Evolutionary conservation across 2,113 vertebrate species (phyloP), one percentile per base, ranked within the genome.

Genomic region (Poeciliopsis prolifica): DNA sequence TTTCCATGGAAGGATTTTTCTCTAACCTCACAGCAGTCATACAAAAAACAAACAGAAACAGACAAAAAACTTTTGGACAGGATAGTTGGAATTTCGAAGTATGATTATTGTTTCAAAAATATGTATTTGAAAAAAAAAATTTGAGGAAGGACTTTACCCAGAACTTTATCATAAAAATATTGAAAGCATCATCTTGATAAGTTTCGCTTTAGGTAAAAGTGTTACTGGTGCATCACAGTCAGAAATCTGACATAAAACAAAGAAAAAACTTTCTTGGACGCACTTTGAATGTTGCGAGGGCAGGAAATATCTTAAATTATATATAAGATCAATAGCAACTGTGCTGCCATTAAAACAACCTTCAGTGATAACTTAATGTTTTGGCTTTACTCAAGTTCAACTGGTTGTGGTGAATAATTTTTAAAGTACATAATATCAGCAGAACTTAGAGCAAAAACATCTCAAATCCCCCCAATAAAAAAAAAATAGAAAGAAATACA

Each of bases 131-230:
- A 61, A 40, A 40, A 63, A 70, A 8, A 22, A 24, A 10, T 74
- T n/a, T 71, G 30, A 48, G 28, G 67, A 73, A 81, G 83, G 1
- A 40, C 58, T 58, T 64, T 19, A 2, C 22, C n/a, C 48, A 10
- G 12, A 75, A 44, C 35, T 3, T 54, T 61, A 40, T 66, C 19
- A 44, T 77, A 65, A 24, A 69, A 87, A 83, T 77, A 65, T 30
- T 78, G 80, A 82, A 80, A 90, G 85, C 19, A 70, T 40, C 17
- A 7, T 78, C 65, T 19, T 22, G n/a, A 61, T 62, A 4, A 69
- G 83, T 90, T 87, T 88, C 80, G 67, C 28, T 80, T 87, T 31
- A 69, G 10, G 35, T 79, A 72, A 75, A 80, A 83, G 63, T 51
- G 28, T 74, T 61, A 1, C 65, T 40, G 37, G 54, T 69, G n/a